Base-by-base conservation (phyloP, 2,797 vertebrate genomes). In the Falco rusticolus region DNA sequence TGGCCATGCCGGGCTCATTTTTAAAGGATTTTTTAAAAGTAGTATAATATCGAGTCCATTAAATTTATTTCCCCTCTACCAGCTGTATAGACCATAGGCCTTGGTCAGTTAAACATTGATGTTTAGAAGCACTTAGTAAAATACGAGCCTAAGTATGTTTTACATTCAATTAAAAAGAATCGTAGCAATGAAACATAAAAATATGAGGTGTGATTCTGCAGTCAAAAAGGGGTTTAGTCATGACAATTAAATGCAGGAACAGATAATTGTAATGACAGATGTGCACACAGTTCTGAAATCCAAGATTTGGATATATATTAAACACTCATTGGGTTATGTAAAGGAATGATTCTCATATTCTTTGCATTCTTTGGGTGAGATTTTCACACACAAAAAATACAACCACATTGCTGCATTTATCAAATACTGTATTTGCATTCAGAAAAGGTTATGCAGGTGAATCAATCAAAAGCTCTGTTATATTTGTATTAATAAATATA, bases 91-190 rank as follows among this genome's bases (percentile, higher is more conserved):
- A 94, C 24, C 10, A 4, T 1, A 43, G 26, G 26, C 51, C 77
- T 79, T 77, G 57, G 37, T 22, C 48, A 91, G 45, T 25, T 76
- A 70, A 88, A 74, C 84, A 43, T 22, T 70, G 69, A 39, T n/a
- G 68, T 82, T 93, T 50, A 91, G 59, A 89, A 78, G 56, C 66
- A 68, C 37, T 93, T 89, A 37, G 68, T 29, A 82, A 91, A 91
- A 89, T 19, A 45, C 3, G 2, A 78, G 64, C 50, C 89, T 39
- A 25, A 78, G 71, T 22, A 22, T n/a, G 53, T 93, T 71, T 89
- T 95, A 80, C 26, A 57, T 87, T 95, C 81, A 77, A 80, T 92
- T 89, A 83, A 90, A 91, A 90, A 83, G 84, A 96, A 87, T 59
- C 78, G 80, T 2, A 77, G 81, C 84, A 74, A 68, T n/a, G 50